These are phyloP conservation scores for Hydrotaea cyrtoneurina DNA, from an alignment of 2,888 invertebrate species.

Conservation along the genomic window DNA sequence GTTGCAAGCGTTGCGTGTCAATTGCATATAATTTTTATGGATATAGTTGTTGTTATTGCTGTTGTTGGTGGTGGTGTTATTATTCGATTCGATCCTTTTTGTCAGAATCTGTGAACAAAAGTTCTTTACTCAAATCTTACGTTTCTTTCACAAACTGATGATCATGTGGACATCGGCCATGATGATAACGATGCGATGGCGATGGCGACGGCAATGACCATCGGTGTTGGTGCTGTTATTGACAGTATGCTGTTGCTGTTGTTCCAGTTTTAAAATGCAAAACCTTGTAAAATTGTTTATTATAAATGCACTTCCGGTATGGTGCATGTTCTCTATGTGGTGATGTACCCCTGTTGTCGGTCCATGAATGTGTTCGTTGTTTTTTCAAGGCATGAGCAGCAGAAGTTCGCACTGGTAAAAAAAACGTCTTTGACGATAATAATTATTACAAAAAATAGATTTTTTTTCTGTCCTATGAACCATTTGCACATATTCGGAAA, in stretches of 20 bases:
- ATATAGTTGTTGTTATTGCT: constrained; percentile 41
- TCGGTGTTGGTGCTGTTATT: constrained; percentile 40
- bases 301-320: constrained; percentile 70
- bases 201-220: constrained; percentile 40
- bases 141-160: constrained; percentile 13
- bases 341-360: constrained; percentile 12
- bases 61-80: constrained; percentile 35
- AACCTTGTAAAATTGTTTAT: constrained; percentile 69
- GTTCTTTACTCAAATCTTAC: not conserved
- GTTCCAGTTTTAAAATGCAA: constrained; percentile 69
- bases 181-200: constrained; percentile 51
- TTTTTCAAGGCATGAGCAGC: not conserved
- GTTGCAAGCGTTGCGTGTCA: constrained; percentile 62
- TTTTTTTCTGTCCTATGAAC: no score
- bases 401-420: not conserved
- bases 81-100: not conserved
- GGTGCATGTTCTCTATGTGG: constrained; percentile 46
- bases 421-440: not conserved
- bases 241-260: constrained; percentile 42
- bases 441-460: constrained; percentile 48
- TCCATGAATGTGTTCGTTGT: constrained; percentile 6
- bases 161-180: constrained; percentile 53
- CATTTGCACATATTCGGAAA: no score
- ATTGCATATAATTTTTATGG: constrained; percentile 65
- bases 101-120: not conserved